phyloP scores from a whole-genome alignment of 53 echinoderm and acorn worm genomes.

The Paracentrotus lividus region DNA sequence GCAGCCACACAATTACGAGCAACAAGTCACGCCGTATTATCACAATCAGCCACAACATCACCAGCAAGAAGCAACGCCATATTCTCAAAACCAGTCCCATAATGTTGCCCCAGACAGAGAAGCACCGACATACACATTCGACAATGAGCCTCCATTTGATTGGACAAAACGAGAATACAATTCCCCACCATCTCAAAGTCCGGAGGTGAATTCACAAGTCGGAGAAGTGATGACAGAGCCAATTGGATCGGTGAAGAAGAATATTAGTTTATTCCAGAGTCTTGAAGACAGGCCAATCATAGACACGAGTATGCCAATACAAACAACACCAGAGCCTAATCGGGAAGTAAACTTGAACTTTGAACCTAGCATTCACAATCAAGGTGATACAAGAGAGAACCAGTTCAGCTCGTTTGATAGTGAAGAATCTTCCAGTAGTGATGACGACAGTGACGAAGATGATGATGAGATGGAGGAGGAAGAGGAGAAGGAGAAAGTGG shows the following conservation, averaged over 20 bases:
- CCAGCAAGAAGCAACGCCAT: background rate
- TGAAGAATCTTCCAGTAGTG: conserved; percentile 26
- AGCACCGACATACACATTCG: conserved; percentile 54
- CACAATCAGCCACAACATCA: background rate
- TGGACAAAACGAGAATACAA: conserved; percentile 53
- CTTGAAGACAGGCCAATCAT: conserved; percentile 71
- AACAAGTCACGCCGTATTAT: background rate
- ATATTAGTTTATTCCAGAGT: conserved; percentile 48
- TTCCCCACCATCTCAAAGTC: conserved; percentile 4
- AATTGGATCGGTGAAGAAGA: conserved; percentile 6
- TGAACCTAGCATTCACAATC: conserved; percentile 10
- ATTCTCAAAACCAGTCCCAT: background rate
- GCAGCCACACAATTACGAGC: background rate
- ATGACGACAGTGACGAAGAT: conserved; percentile 61
- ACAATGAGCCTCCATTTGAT: conserved; percentile 61
- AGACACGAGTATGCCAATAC: conserved; percentile 64
- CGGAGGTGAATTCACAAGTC: background rate
- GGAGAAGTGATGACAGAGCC: background rate
- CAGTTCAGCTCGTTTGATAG: conserved; percentile 43
- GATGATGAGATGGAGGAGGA: conserved; percentile 19
- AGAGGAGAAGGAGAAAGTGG: background rate
- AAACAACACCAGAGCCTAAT: conserved; percentile 22
- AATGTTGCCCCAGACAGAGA: background rate
- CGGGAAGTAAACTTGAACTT: background rate
- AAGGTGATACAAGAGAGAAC: background rate